phyloP scores from a whole-genome alignment of 2,797 vertebrate species.

The Acrossocheilus wenchowensis region DNA sequence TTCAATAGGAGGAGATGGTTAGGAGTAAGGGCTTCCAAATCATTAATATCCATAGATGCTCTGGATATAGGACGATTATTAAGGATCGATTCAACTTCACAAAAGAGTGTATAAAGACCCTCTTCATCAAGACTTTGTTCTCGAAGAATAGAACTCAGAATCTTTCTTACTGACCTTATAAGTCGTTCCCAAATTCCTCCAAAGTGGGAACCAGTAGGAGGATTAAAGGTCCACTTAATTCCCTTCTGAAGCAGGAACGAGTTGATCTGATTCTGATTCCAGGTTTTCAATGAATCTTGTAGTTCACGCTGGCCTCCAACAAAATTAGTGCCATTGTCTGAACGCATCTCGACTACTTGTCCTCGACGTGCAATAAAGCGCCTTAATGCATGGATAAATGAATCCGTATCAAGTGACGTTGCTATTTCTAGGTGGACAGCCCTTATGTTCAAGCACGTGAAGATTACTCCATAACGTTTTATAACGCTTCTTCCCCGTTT shows the following conservation, averaged over 20 bases:
- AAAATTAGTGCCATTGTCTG: neutral
- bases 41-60: neutral
- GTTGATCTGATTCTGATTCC: too few relatives aligned
- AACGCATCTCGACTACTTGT: neutral
- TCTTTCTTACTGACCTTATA: constrained; percentile 17
- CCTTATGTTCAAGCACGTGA: neutral
- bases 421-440: constrained; percentile 10
- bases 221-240: constrained; percentile 46
- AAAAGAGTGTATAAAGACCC: neutral
- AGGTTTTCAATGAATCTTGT: too few relatives aligned
- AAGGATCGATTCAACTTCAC: too few relatives aligned
- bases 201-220: constrained; percentile 14
- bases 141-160: constrained; percentile 3
- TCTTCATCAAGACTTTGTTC: constrained; percentile 37
- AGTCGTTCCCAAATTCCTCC: constrained; percentile 16
- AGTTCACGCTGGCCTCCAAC: too few relatives aligned
- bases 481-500: neutral
- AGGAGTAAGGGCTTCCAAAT: constrained; percentile 34
- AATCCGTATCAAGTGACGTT: neutral
- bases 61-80: too few relatives aligned
- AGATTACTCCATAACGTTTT: constrained; percentile 18
- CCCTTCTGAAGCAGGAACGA: too few relatives aligned
- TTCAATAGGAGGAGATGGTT: neutral
- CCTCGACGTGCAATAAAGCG: neutral
- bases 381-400: neutral